phyloP scores from a whole-genome alignment of 2,113 vertebrate genomes.

The Lampris megalopsis region DNA sequence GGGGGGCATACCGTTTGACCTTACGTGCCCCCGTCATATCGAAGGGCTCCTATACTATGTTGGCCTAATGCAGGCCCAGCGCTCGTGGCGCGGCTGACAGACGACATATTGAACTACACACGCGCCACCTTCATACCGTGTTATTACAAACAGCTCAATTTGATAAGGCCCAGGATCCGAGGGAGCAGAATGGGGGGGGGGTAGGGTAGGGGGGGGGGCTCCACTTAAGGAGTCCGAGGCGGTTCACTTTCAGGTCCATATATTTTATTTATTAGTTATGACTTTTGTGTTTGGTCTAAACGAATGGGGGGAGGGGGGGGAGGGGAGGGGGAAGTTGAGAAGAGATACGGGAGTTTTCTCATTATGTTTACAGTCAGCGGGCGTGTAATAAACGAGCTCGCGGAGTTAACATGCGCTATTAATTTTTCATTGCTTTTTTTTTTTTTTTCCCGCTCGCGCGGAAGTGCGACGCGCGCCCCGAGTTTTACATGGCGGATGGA shows the following conservation, averaged over 20 bases:
- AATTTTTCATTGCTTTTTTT: conserved; percentile 82
- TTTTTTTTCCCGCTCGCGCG: conserved; percentile 68
- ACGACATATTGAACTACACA: conserved; percentile 39
- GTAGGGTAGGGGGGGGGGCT: conserved; percentile 15
- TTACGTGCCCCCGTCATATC: conserved; percentile 44
- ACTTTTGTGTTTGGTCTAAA: conserved; percentile 63
- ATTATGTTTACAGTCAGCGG: conserved; percentile 82
- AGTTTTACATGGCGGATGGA: conserved; percentile 60
- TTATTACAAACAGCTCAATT: conserved; percentile 23
- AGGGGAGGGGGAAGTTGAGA: conserved; percentile 56
- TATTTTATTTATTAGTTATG: conserved; percentile 66
- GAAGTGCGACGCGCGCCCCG: conserved; percentile 58
- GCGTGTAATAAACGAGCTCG: conserved; percentile 82
- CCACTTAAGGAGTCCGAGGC: conserved; percentile 26
- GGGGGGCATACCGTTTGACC: conserved; percentile 44
- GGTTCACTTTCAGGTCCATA: conserved; percentile 43
- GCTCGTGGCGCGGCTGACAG: conserved; percentile 28
- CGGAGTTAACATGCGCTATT: conserved; percentile 83
- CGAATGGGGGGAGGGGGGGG: conserved; percentile 26
- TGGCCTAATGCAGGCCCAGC: not conserved
- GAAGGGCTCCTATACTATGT: not conserved
- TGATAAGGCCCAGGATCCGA: conserved; percentile 32
- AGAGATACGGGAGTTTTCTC: conserved; percentile 77
- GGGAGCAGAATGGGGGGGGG: not conserved
- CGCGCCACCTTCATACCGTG: conserved; percentile 33